phyloP scores from a whole-genome alignment of 2,113 vertebrate species.

The Chascanopsetta lugubris region DNA sequence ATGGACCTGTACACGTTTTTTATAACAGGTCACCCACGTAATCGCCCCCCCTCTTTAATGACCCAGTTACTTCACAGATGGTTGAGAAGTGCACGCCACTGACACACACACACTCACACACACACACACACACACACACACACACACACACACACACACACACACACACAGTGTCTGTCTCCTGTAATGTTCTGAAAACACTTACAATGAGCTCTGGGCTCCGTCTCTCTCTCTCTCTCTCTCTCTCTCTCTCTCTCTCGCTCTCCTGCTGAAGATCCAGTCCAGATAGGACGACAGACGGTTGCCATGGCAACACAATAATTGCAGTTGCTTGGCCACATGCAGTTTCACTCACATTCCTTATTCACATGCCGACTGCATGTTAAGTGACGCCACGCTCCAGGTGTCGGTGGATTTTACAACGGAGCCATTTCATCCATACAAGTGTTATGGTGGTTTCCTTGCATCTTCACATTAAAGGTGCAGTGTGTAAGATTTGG shows the following conservation, averaged over 20 bases:
- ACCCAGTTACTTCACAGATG: slow-evolving; percentile 45
- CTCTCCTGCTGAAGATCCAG: slow-evolving; percentile 5
- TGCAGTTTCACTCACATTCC: not conserved
- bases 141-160: no score
- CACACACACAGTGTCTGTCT: no score
- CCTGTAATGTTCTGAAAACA: no score
- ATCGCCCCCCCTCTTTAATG: slow-evolving; percentile 36
- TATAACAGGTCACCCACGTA: slow-evolving; percentile 17
- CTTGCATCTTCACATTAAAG: no score
- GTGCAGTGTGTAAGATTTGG: no score
- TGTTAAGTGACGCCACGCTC: no score
- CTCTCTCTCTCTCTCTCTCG: not conserved
- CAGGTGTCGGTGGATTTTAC: no score
- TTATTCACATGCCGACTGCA: not conserved
- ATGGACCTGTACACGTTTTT: slow-evolving; percentile 7
- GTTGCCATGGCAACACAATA: slow-evolving; percentile 28
- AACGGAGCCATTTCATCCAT: no score
- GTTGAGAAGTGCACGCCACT: slow-evolving; percentile 1
- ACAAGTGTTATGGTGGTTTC: no score
- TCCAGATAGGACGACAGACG: not conserved
- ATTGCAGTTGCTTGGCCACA: slow-evolving; percentile 1
- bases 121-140: not conserved
- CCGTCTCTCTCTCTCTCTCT: no score
- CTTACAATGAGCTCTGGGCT: no score
- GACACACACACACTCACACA: not conserved